Evolutionary conservation across 2,113 vertebrate genomes (phyloP).

Genomic region (Oncorhynchus masou): DNA sequence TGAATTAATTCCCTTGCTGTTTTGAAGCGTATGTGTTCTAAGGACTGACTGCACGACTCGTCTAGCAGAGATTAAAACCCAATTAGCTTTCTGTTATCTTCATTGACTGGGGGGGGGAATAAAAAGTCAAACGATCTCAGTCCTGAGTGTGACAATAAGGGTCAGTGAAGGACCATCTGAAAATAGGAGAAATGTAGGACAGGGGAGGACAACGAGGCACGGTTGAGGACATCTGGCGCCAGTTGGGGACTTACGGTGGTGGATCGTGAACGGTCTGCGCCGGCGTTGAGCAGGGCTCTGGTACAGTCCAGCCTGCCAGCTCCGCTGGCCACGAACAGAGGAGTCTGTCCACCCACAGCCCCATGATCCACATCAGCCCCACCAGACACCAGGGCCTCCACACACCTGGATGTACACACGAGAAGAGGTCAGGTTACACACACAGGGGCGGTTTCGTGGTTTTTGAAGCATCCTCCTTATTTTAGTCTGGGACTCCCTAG

Average conservation of each 20-base stretch:
- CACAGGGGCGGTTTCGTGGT: background rate
- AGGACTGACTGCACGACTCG: no score
- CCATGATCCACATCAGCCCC: conserved; percentile 80
- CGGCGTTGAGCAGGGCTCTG: conserved; percentile 79
- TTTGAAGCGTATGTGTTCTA: no score
- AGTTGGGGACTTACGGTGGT: conserved; percentile 73
- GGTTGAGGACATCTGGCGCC: background rate
- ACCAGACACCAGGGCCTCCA: conserved; percentile 82
- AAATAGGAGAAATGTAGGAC: background rate
- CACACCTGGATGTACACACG: conserved; percentile 73
- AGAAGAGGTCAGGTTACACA: no score
- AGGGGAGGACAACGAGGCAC: background rate
- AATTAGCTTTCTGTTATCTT: no score
- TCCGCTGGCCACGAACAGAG: conserved; percentile 86
- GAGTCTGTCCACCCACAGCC: conserved; percentile 81
- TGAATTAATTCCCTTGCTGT: no score
- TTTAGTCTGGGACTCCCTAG: no score
- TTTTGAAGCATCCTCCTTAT: no score
- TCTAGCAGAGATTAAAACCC: no score
- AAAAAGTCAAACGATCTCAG: no score
- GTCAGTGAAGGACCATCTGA: background rate
- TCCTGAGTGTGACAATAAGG: background rate
- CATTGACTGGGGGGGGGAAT: no score
- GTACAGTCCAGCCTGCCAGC: conserved; percentile 82
- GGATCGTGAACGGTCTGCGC: conserved; percentile 77